Base-by-base conservation (phyloP, 37 sponge, comb jelly and placozoan species). In the Halichondria panicea region DNA sequence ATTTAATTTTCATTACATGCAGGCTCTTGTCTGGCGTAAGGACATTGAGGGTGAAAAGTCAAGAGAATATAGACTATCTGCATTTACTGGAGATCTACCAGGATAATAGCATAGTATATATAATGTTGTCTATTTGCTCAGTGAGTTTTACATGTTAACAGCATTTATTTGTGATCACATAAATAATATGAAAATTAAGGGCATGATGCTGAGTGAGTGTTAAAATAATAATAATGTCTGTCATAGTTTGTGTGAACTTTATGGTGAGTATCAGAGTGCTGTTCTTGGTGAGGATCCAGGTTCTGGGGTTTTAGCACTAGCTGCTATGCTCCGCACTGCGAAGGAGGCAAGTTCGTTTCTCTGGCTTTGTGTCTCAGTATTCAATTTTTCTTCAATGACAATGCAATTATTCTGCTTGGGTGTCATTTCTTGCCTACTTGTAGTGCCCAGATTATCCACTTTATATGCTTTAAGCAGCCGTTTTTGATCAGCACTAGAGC, bases 61-160 rank as follows among this genome's bases (percentile, higher is more conserved):
- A 1, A 66, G 75, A 31, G 80, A 72, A 42, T 86, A 79, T 63
- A 65, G 80, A 66, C 68, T 86, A 35, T 48, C 65, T 43, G 87
- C 87, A 25, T 86, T 86, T 73, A 86, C 80, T 67, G 80, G 57
- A 33, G 80, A 86, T 30, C 30, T 64, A 12, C 76, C 44, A n/a
- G 24, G 63, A 28, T 19, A 32, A 31, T 48, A 15, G 15, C 11
- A 15, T 48, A 48, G 5, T 30, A 30, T 5, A 30, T 32, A 19
- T 30, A 30, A 30, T 36, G 36, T 35, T 6, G 36, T 32, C 33
- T 63, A 63, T 8, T 31, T 63, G 36, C 24, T 19, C 32, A 35
- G 34, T 28, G 30, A 63, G 52, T 48, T 18, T 11, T 15, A 48
- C 15, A 48, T 48, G 52, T 48, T 18, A 15, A 48, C 52, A 48